Base-by-base conservation (phyloP, 2,888 invertebrate genomes). In the Eupelmus urozonus region DNA sequence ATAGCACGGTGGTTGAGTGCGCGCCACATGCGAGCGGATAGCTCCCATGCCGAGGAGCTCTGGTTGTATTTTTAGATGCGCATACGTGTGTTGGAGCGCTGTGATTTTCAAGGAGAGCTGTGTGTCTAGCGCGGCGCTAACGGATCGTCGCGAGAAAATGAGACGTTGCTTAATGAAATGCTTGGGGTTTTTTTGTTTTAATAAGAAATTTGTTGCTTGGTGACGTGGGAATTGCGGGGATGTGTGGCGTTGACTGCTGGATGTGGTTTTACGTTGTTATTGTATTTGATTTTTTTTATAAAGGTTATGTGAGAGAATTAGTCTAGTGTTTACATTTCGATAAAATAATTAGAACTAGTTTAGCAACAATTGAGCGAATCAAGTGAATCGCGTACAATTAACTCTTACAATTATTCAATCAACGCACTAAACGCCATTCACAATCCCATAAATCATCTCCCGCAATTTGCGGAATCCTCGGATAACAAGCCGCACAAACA, bases 1-100 rank as follows among this genome's bases (percentile, higher is more conserved):
- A 82, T 87, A 85, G 87, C 20, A 20, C 27, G n/a, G 59, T 25
- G 27, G 34, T 34, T 34, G 9, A 3, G 9, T 34, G 13, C 62
- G 13, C 18, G 18, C 34, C 34, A 16, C 9, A 9, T 34, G n/a
- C n/a, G n/a, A n/a, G n/a, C n/a, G n/a, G n/a, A n/a, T n/a, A n/a
- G n/a, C n/a, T n/a, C n/a, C n/a, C n/a, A 34, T 9, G 34, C 34
- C 34, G 34, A 34, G 34, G 34, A 34, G 49, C 11, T n/a, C n/a
- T n/a, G n/a, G n/a, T n/a, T n/a, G 49, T 49, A 49, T 49, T 9
- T 49, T 9, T n/a, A 49, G 4, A 49, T 49, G 13, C 16, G 49
- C 49, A 49, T 11, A 49, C 34, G 34, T 34, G 34, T 34, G 9
- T 34, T 45, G 45, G 13, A 16, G 13, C 34, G 9, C 34, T 34